A percentile compares a stretch with the other conserved stretches of the same genome.
These are phyloP conservation scores for Passer domesticus DNA, from an alignment of 2,113 vertebrate species.

Conservation along the genomic window DNA sequence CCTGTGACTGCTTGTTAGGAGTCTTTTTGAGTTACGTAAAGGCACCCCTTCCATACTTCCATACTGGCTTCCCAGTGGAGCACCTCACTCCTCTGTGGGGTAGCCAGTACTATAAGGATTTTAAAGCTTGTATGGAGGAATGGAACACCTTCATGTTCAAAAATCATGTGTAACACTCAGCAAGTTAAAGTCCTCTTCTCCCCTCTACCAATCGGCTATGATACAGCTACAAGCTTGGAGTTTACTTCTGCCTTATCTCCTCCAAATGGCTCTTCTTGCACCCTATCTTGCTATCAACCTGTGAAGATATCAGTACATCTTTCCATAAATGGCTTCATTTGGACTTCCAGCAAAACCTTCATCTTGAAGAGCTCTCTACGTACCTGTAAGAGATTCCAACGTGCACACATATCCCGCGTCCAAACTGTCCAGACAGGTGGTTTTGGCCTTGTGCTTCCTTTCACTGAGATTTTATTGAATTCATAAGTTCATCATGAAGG, in stretches of 20 bases:
- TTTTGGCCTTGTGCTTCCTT: neutral
- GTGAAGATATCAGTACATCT: neutral
- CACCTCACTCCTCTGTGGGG: neutral
- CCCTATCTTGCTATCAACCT: neutral
- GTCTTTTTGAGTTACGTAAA: neutral
- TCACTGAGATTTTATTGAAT: neutral
- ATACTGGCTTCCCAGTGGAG: neutral
- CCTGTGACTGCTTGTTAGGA: neutral
- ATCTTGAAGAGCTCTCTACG: neutral
- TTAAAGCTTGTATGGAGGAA: neutral
- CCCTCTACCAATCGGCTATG: accelerated
- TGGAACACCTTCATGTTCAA: neutral
- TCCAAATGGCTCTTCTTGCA: neutral
- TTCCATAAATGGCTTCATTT: neutral
- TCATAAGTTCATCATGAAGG: neutral
- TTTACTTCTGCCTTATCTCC: neutral
- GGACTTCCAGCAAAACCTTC: neutral
- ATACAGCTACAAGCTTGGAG: neutral
- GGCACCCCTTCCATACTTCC: neutral
- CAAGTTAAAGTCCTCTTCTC: neutral
- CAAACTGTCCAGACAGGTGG: accelerated
- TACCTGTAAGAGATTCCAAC: neutral
- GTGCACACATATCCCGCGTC: accelerated
- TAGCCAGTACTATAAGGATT: neutral
- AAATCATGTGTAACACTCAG: neutral